Evolutionary conservation across 2,888 invertebrate species (phyloP).

Genomic region (Iselma pallidipennis): DNA sequence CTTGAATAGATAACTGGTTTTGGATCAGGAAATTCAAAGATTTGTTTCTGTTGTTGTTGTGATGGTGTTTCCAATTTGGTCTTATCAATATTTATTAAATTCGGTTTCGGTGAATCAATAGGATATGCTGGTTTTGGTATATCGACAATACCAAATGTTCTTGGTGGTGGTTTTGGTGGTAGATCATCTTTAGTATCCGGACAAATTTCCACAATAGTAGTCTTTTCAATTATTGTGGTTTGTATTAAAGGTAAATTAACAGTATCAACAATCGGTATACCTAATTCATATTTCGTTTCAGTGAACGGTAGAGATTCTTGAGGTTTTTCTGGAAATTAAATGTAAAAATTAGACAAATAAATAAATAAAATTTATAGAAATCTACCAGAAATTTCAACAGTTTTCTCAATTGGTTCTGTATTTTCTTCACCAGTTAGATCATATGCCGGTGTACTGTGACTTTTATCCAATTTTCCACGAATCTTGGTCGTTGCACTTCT

Average conservation of each 20-base stretch:
- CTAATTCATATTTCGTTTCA: conserved; percentile 42
- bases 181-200: conserved; percentile 35
- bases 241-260: conserved; percentile 13
- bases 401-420: conserved; percentile 14
- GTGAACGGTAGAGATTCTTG: conserved; percentile 22
- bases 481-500: conserved; percentile 43
- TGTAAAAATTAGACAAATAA: not conserved
- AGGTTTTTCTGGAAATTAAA: conserved; percentile 6
- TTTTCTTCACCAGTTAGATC: conserved; percentile 56
- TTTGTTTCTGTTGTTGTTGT: conserved; percentile 18
- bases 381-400: conserved; percentile 17
- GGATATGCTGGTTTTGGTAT: conserved; percentile 46
- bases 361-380: not conserved
- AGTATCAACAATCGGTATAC: conserved; percentile 42
- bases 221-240: conserved; percentile 14
- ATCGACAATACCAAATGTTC: conserved; percentile 38
- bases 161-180: conserved; percentile 54
- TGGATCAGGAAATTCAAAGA: conserved; percentile 39
- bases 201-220: conserved; percentile 15
- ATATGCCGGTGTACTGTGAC: conserved; percentile 82
- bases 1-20: too few relatives aligned
- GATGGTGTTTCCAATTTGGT: conserved; percentile 15
- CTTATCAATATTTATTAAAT: conserved; percentile 25
- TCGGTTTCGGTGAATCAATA: conserved; percentile 47
- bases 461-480: conserved; percentile 73